phyloP scores from a whole-genome alignment of 2,797 vertebrate species.

The Prunella strophiata region DNA sequence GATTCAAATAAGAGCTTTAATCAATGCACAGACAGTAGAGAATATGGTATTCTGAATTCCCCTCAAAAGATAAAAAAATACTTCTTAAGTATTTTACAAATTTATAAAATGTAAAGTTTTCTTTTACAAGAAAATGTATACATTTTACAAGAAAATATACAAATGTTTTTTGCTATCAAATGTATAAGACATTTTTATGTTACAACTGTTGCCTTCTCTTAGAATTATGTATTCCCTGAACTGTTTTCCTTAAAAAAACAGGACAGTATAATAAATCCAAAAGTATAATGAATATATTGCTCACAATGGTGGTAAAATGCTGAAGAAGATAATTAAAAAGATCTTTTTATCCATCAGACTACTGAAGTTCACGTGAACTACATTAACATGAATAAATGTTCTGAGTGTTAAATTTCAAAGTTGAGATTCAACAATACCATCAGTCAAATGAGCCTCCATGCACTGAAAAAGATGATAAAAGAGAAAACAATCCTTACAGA shows the following conservation, averaged over 20 bases:
- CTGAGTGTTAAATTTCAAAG: neutral
- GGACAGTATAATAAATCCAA: neutral
- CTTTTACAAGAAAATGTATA: neutral
- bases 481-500: neutral
- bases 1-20: conserved; percentile 36
- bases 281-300: neutral
- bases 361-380: neutral
- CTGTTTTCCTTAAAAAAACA: neutral
- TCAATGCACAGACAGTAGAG: neutral
- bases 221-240: conserved; percentile 1
- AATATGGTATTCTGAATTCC: neutral
- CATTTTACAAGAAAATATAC: neutral
- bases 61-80: conserved; percentile 19
- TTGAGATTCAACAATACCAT: neutral
- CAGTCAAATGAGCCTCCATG: neutral
- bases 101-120: neutral
- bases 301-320: neutral
- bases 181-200: neutral
- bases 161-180: neutral
- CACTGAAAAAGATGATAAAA: neutral
- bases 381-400: neutral
- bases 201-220: neutral
- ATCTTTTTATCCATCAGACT: neutral
- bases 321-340: neutral
- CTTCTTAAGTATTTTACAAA: neutral